Conservation (phyloP, 2,113 vertebrate species). For the Sorex araneus region DNA sequence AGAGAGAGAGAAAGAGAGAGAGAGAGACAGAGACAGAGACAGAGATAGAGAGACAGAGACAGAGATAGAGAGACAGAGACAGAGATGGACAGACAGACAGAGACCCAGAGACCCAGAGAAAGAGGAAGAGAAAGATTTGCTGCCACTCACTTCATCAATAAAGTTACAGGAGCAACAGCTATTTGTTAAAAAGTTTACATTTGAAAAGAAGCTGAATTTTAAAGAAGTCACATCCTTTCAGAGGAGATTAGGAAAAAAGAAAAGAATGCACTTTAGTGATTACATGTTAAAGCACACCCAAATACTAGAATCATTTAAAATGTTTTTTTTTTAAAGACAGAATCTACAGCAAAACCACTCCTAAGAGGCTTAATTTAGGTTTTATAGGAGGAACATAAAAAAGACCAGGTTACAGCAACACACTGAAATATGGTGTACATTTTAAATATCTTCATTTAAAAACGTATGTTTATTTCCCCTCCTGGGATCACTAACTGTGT, state of each 20-base stretch:
- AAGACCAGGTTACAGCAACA: conserved; percentile 83
- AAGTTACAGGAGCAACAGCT: conserved; percentile 71
- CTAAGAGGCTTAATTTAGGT: conserved; percentile 87
- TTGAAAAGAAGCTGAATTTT: conserved; percentile 84
- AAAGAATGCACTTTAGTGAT: neutral
- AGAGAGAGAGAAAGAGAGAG: neutral
- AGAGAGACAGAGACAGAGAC: neutral
- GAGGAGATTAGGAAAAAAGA: conserved; percentile 41
- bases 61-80: conserved; percentile 28
- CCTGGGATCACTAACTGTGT: conserved; percentile 83
- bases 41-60: too few relatives aligned
- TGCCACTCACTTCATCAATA: conserved; percentile 82
- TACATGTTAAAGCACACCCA: neutral
- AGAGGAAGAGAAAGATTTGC: conserved; percentile 72
- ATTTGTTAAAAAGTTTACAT: conserved; percentile 87
- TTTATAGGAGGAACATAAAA: conserved; percentile 87
- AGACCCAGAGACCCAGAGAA: neutral
- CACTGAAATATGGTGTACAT: conserved; percentile 80
- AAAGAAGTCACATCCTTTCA: conserved; percentile 59
- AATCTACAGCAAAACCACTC: conserved; percentile 80
- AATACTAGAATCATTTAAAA: conserved; percentile 80
- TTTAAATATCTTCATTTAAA: conserved; percentile 87
- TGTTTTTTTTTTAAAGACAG: conserved; percentile 79
- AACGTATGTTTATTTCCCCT: conserved; percentile 77
- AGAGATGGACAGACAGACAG: too few relatives aligned